Conservation (phyloP, 2,888 invertebrate species). For the Pseudolycoriella hygida region DNA sequence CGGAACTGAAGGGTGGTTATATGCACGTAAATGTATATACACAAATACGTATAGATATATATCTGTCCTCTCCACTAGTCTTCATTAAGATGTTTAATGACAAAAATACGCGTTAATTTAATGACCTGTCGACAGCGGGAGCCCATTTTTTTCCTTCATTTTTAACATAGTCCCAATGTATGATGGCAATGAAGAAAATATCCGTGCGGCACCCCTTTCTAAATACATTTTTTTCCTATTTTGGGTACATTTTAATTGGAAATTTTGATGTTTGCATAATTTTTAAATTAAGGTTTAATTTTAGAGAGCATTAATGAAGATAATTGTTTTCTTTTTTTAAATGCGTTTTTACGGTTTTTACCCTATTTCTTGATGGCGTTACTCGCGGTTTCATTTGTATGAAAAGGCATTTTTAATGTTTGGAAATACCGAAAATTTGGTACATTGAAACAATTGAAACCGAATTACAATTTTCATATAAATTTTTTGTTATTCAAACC, state of each 20-base stretch:
- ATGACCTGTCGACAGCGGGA: slow-evolving; percentile 12
- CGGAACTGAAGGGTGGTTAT: background rate
- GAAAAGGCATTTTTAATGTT: no score
- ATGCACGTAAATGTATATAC: background rate
- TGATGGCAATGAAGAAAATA: background rate
- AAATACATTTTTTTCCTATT: background rate
- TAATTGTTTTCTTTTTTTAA: slow-evolving; percentile 7
- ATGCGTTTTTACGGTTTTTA: background rate
- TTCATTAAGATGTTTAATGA: slow-evolving; percentile 13
- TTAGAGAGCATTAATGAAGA: slow-evolving; percentile 7
- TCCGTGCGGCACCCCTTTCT: background rate
- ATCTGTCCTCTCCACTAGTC: slow-evolving; percentile 5
- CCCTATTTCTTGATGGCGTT: background rate
- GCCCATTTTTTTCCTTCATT: slow-evolving; percentile 5
- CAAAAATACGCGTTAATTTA: slow-evolving; percentile 12
- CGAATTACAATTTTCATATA: no score
- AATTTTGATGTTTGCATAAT: slow-evolving; percentile 9
- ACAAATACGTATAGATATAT: background rate
- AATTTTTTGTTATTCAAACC: no score
- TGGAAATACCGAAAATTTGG: no score
- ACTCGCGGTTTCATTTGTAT: no score
- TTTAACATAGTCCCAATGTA: background rate
- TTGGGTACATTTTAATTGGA: slow-evolving; percentile 7
- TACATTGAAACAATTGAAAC: no score
- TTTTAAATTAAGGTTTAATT: slow-evolving; percentile 9